Base-by-base conservation (phyloP, 2,888 invertebrate genomes). In the Fabriciana adippe region DNA sequence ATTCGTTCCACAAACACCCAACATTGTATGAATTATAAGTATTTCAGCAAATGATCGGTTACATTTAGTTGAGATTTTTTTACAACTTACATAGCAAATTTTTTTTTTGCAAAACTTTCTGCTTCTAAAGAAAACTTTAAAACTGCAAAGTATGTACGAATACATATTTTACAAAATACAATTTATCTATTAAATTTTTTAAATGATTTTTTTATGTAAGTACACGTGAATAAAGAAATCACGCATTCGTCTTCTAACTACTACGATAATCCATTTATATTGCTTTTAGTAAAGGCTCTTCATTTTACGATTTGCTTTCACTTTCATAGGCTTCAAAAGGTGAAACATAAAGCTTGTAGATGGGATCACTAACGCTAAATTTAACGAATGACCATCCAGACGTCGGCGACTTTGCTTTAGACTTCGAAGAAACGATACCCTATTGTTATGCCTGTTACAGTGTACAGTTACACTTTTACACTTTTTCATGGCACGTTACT, bases 301-400 rank as follows among this genome's bases (percentile, higher is more conserved):
- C 73, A 72, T 74, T 76, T 78, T 73, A 78, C 78, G 81, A 78
- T 76, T 76, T 74, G 77, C 78, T 87, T 81, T 87, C 83, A 86
- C 85, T 89, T 86, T 87, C 81, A 77, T 81, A 77, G 70, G 76
- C 78, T 76, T 76, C 74, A 77, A 76, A 68, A 68, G 66, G 66
- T 66, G 75, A 76, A 68, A 62, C 67, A 76, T 74, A 77, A 79
- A 77, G 75, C 78, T 82, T 80, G 76, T 76, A 84, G 81, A 90
- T 88, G 83, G 81, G 86, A 92, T 92, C 85, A 89, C 86, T 89
- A 84, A 88, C 90, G 90, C 90, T 91, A 90, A 92, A 92, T 92
- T 91, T 89, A 91, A 90, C 90, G 75, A 53, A 61, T 51, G 59
- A 35, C 51, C 51, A 61, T 61, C 41, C 53, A 61, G 51, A 81